A percentile compares a stretch with the other conserved stretches of the same genome.
These are phyloP conservation scores for Allacma fusca DNA, from an alignment of 2,888 invertebrate species.

Conservation along the genomic window DNA sequence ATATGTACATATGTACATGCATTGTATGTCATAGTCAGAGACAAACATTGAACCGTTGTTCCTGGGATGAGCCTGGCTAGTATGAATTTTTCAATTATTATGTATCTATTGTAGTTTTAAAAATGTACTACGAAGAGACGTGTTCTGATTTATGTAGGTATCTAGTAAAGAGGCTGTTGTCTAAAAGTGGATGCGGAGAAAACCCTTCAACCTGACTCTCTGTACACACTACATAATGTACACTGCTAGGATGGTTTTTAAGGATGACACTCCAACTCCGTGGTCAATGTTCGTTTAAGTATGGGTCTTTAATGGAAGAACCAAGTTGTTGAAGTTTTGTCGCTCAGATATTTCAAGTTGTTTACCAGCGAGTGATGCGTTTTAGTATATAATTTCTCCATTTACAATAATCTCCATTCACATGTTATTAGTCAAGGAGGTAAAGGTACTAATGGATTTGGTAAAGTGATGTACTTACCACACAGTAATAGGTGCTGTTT, in stretches of 20 bases:
- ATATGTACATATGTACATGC: too few species aligned
- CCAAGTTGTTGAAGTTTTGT: constrained; percentile 13
- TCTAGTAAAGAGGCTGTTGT: neutral
- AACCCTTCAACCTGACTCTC: neutral
- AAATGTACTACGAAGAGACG: too few species aligned
- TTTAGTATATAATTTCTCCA: constrained; percentile 5
- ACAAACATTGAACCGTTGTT: too few species aligned
- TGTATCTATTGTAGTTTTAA: too few species aligned
- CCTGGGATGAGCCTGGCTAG: too few species aligned
- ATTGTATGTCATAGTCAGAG: too few species aligned
- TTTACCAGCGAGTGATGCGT: neutral
- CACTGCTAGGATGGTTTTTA: neutral
- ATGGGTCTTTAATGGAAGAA: constrained; percentile 3
- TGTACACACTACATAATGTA: neutral
- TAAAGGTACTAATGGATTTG: constrained; percentile 7
- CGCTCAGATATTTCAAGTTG: constrained; percentile 1
- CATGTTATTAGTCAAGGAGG: constrained; percentile 9
- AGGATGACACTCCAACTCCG: constrained; percentile 24
- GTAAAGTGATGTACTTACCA: neutral
- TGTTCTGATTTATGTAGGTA: too few species aligned
- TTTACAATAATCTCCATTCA: constrained; percentile 5
- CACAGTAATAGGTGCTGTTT: neutral
- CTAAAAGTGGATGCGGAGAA: constrained; percentile 20
- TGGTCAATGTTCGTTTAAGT: constrained; percentile 39
- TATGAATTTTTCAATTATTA: too few species aligned